Percentiles rank a stretch among this genome's conserved stretches.
Conservation (phyloP, 92 coral and sea anemone species). For the Phymanthus crucifer region DNA sequence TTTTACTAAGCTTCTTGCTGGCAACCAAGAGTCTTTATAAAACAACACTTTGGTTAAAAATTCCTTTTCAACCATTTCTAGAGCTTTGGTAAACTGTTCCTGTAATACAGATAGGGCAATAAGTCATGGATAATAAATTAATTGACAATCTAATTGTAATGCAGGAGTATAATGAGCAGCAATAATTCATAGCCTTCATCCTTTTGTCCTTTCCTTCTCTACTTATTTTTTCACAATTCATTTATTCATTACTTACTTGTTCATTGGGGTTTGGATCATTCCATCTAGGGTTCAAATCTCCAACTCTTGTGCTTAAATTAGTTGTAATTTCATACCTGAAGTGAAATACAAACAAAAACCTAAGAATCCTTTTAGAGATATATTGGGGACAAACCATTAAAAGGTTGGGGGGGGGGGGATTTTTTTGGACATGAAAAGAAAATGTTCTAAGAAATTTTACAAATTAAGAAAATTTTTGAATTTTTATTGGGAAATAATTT, state of each 20-base stretch:
- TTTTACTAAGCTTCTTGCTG: slow-evolving; percentile 86
- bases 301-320: slow-evolving; percentile 84
- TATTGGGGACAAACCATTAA: too few species aligned
- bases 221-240: not conserved
- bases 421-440: too few species aligned
- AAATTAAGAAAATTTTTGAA: too few species aligned
- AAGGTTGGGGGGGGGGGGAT: too few species aligned
- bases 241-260: slow-evolving; percentile 51
- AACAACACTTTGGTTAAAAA: slow-evolving; percentile 72
- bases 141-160: too few species aligned
- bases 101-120: slow-evolving; percentile 7
- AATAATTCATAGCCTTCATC: too few species aligned
- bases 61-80: slow-evolving; percentile 80
- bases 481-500: too few species aligned
- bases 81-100: slow-evolving; percentile 86
- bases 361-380: too few species aligned
- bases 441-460: too few species aligned
- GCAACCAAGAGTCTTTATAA: slow-evolving; percentile 88
- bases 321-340: slow-evolving; percentile 85
- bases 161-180: too few species aligned
- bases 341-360: too few species aligned
- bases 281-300: slow-evolving; percentile 86
- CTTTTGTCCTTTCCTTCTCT: not conserved
- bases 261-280: slow-evolving; percentile 73
- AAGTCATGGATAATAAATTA: not conserved